phyloP scores from a whole-genome alignment of 2,888 invertebrate genomes.

The Pollenia amentaria region DNA sequence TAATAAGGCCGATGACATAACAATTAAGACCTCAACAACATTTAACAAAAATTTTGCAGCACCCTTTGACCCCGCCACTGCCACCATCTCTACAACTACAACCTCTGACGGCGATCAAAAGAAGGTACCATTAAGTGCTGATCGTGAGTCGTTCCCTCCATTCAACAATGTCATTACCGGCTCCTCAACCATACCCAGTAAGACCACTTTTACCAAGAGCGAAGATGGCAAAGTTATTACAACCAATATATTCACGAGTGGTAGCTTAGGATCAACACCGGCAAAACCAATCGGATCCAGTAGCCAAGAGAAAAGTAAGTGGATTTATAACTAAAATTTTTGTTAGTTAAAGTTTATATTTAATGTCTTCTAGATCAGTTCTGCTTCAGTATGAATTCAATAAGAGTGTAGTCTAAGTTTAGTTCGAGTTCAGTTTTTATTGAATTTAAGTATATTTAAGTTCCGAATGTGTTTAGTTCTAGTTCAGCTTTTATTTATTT shows the following conservation, averaged over 20 bases:
- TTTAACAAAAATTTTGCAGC: slow-evolving; percentile 82
- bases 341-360: neutral
- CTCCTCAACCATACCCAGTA: slow-evolving; percentile 69
- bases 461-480: too few species aligned
- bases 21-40: slow-evolving; percentile 77
- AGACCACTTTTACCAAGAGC: slow-evolving; percentile 82
- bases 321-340: neutral
- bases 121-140: slow-evolving; percentile 60
- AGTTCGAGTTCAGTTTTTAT: too few species aligned
- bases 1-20: slow-evolving; percentile 60
- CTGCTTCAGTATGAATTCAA: too few species aligned
- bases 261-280: slow-evolving; percentile 62
- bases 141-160: slow-evolving; percentile 76
- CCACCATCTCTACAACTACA: neutral
- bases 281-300: slow-evolving; percentile 78
- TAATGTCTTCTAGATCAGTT: too few species aligned
- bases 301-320: slow-evolving; percentile 77
- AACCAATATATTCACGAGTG: slow-evolving; percentile 75
- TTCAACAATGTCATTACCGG: slow-evolving; percentile 61
- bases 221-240: slow-evolving; percentile 83
- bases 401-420: too few species aligned
- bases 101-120: slow-evolving; percentile 44
- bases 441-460: too few species aligned
- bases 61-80: slow-evolving; percentile 77
- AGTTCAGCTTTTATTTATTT: too few species aligned